Conservation (phyloP, 37 sponge, comb jelly and placozoan genomes). For the Cladorhizidae sp. region DNA sequence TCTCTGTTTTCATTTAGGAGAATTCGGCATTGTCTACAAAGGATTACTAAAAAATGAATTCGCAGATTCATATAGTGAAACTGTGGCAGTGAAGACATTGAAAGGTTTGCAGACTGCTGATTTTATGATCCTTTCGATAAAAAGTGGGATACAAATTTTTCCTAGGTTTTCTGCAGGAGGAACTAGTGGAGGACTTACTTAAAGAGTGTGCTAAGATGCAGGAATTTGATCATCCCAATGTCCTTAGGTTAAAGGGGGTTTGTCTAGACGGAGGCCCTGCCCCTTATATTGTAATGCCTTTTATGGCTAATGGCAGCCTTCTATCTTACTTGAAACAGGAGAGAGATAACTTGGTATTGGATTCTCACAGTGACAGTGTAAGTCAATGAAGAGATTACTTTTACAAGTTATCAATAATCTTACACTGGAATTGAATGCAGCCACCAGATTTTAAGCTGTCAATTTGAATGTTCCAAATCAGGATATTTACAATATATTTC, state of each 20-base stretch:
- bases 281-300: too few relatives aligned
- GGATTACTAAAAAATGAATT: background rate
- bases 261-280: slow-evolving; percentile 13
- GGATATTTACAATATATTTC: too few relatives aligned
- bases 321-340: slow-evolving; percentile 1
- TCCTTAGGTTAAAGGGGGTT: background rate
- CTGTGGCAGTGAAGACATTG: background rate
- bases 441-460: too few relatives aligned
- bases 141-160: background rate
- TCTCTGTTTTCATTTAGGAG: background rate
- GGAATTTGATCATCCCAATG: slow-evolving; percentile 4
- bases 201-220: slow-evolving; percentile 12
- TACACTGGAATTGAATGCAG: too few relatives aligned
- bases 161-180: slow-evolving; percentile 2
- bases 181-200: background rate
- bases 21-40: background rate
- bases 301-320: slow-evolving; percentile 11
- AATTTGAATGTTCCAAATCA: too few relatives aligned
- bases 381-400: too few relatives aligned
- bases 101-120: background rate
- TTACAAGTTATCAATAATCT: too few relatives aligned
- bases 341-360: background rate
- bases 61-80: background rate
- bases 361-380: too few relatives aligned
- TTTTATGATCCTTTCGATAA: too few relatives aligned